Percentiles rank a stretch among this genome's conserved stretches.
phyloP scores from a whole-genome alignment of 2,113 vertebrate species.

The Scartelaos histophorus region DNA sequence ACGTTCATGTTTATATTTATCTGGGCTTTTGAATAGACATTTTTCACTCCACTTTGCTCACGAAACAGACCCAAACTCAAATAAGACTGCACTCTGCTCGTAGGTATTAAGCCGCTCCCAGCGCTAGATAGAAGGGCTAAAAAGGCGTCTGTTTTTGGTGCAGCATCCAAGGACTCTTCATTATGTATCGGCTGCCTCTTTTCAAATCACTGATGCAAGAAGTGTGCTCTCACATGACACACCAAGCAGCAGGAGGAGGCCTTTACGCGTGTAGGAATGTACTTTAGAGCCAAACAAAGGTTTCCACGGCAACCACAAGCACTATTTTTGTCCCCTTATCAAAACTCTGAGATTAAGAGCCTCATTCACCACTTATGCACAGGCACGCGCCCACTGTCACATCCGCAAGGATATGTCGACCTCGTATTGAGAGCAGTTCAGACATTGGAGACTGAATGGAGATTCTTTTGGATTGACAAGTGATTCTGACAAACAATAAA shows the following conservation, averaged over 20 bases:
- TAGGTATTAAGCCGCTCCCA: slow-evolving; percentile 35
- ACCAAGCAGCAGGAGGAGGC: slow-evolving; percentile 3
- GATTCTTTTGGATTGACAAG: slow-evolving; percentile 30
- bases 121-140: slow-evolving; percentile 43
- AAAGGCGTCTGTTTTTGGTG: slow-evolving; percentile 35
- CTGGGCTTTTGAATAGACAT: slow-evolving; percentile 40
- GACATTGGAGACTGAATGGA: background rate
- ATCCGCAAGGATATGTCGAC: slow-evolving; percentile 42
- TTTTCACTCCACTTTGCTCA: slow-evolving; percentile 18
- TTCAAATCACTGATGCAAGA: slow-evolving; percentile 65
- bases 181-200: slow-evolving; percentile 63
- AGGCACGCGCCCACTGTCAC: slow-evolving; percentile 34
- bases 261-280: slow-evolving; percentile 49
- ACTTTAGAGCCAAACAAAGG: slow-evolving; percentile 65
- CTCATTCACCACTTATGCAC: slow-evolving; percentile 46
- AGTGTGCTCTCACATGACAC: slow-evolving; percentile 49
- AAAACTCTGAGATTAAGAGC: slow-evolving; percentile 58
- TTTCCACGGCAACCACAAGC: slow-evolving; percentile 73
- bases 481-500: background rate
- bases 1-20: slow-evolving; percentile 9
- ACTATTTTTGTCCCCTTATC: slow-evolving; percentile 59
- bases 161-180: slow-evolving; percentile 65
- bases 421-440: slow-evolving; percentile 46
- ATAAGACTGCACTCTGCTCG: slow-evolving; percentile 14
- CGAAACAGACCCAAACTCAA: slow-evolving; percentile 25